A percentile compares a stretch with the other conserved stretches of the same genome.
Evolutionary conservation across 2,113 vertebrate genomes (phyloP).

Genomic region (Passerina amoena): DNA sequence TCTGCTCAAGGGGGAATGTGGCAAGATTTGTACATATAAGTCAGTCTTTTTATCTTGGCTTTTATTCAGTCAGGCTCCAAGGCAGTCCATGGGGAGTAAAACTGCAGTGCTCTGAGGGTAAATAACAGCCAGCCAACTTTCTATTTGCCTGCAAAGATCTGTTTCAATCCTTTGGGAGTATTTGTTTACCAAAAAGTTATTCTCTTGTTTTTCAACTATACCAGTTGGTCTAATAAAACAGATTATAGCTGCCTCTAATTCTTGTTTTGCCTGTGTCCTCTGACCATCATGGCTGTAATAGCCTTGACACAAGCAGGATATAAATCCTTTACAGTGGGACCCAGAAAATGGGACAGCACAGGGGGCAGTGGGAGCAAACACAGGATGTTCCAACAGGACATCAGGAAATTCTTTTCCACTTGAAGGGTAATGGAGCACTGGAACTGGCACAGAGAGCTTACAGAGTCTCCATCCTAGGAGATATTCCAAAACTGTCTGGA

Average conservation of each 20-base stretch:
- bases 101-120: background rate
- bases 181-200: slow-evolving; percentile 8
- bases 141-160: background rate
- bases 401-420: background rate
- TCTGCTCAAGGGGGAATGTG: background rate
- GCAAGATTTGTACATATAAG: background rate
- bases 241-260: background rate
- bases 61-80: background rate
- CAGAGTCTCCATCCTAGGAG: background rate
- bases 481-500: background rate
- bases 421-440: background rate
- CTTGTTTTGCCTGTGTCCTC: background rate
- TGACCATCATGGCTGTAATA: background rate
- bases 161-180: background rate
- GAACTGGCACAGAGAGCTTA: background rate
- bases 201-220: background rate
- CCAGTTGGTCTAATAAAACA: background rate
- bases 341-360: background rate
- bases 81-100: background rate
- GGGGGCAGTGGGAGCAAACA: background rate
- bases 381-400: background rate
- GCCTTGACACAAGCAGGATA: background rate
- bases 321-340: background rate
- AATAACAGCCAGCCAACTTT: background rate
- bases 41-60: background rate